Evolutionary conservation across 2,797 vertebrate genomes (phyloP), one percentile per base, ranked within the genome.

Genomic region (Sparus aurata): DNA sequence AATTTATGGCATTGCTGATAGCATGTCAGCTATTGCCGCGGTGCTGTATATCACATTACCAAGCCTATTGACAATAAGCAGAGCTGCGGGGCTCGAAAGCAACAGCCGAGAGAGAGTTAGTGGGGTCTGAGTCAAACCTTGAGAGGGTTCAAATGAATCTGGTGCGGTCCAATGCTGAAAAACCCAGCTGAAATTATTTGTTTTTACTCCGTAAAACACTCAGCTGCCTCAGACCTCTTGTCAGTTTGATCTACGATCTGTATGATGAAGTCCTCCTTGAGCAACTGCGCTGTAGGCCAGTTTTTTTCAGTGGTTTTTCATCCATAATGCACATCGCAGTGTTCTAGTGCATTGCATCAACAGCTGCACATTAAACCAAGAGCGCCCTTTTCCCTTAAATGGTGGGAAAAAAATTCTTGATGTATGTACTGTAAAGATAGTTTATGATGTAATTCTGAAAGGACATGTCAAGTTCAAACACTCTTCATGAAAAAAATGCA

Each of bases 1-100:
- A 85, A 92, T 93, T 92, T 85, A 91, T 86, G 59, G 73, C 67
- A 76, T 69, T 72, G 83, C 85, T 91, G 89, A 92, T 92, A 88
- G 83, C 80, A 74, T 88, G 91, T 93, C 83, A 90, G 80, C 84
- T 83, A 59, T 90, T 57, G 79, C 79, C 10, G 77, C 53, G 11
- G 64, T 75, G 85, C 86, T 88, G 90, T 89, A 86, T 85, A 90
- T 94, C 85, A 92, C 80, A 82, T 94, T 90, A 90, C 80, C 64
- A 17, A 62, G 46, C 72, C 41, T 79, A 89, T 73, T 83, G 88
- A 93, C 77, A 49, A 90, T 88, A 90, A 92, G 85, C 88, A 92
- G 84, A 82, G 71, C 79, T 34, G 52, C 47, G n/a, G 61, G 64
- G 73, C 64, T 53, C 27, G 61, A 79, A 77, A 64, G 81, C 49